These are phyloP conservation scores for Manis crassicaudata DNA, from an alignment of 2,797 vertebrate species.

Conservation along the genomic window DNA sequence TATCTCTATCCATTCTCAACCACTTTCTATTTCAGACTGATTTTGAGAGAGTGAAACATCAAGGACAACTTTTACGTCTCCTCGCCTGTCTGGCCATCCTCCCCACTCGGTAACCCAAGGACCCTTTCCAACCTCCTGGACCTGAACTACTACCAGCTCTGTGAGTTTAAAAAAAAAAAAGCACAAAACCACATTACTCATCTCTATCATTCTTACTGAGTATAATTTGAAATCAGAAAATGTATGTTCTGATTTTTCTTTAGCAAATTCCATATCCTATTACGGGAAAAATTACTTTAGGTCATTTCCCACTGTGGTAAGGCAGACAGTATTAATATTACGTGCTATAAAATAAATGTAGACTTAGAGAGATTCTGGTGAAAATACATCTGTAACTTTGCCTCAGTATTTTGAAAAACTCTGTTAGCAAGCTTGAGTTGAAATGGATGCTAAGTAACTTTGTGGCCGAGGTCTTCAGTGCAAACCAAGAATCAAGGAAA, in stretches of 20 bases:
- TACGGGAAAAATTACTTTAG: not conserved
- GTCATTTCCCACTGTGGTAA: slow-evolving; percentile 11
- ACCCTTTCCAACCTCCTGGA: not conserved
- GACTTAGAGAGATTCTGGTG: not conserved
- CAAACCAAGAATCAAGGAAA: not conserved
- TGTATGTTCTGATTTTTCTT: not conserved
- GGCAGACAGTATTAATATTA: not conserved
- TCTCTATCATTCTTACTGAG: not conserved
- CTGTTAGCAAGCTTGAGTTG: not conserved
- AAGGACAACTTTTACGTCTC: not conserved
- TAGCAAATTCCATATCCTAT: not conserved
- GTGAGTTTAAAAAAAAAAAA: not conserved
- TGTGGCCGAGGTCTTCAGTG: not conserved
- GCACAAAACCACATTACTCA: not conserved
- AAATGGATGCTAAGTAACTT: not conserved
- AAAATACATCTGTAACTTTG: not conserved
- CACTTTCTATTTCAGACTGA: not conserved
- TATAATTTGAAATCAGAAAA: not conserved
- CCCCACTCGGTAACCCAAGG: not conserved
- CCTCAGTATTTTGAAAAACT: not conserved
- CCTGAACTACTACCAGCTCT: not conserved
- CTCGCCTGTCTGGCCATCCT: too few relatives aligned
- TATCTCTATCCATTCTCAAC: not conserved
- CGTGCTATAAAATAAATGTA: not conserved
- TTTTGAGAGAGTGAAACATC: not conserved